Conservation (phyloP, 1,140 invertebrate species). For the Bombus superbus region DNA sequence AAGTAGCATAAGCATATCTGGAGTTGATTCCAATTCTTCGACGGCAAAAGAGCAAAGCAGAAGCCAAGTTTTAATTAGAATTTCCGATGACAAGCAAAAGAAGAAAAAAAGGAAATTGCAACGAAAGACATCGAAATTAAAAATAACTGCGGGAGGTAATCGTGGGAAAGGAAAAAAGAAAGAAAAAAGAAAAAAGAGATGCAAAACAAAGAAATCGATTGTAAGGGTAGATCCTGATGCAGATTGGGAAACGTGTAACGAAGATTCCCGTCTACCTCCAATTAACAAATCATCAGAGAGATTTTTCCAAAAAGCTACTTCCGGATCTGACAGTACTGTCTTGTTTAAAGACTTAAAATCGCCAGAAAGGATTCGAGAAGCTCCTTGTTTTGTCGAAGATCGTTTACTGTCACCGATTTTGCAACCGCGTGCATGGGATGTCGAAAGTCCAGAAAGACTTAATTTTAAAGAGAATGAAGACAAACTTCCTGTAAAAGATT, state of each 20-base stretch:
- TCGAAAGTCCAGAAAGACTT: neutral
- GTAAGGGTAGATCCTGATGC: neutral
- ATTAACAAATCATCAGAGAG: no score
- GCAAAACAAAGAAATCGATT: no score
- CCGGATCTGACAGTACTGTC: neutral
- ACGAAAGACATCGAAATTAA: no score
- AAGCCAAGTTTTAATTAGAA: no score
- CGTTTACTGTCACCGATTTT: neutral
- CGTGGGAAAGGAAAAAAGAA: neutral
- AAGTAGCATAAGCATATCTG: neutral
- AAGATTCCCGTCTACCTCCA: neutral
- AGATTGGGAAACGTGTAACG: constrained; percentile 27
- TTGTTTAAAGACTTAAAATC: neutral
- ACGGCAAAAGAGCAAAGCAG: neutral
- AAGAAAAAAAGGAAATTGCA: no score
- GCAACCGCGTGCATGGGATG: neutral
- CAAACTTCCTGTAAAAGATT: neutral
- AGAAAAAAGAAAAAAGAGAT: neutral
- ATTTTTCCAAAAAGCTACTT: neutral
- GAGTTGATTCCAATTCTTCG: neutral
- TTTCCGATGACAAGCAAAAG: no score
- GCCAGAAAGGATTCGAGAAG: constrained; percentile 38
- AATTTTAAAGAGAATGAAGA: neutral
- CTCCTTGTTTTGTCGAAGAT: neutral
- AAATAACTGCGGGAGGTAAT: fast-evolving